Evolutionary conservation across 2,113 vertebrate species (phyloP).

Genomic region (Craseonycteris thonglongyai): DNA sequence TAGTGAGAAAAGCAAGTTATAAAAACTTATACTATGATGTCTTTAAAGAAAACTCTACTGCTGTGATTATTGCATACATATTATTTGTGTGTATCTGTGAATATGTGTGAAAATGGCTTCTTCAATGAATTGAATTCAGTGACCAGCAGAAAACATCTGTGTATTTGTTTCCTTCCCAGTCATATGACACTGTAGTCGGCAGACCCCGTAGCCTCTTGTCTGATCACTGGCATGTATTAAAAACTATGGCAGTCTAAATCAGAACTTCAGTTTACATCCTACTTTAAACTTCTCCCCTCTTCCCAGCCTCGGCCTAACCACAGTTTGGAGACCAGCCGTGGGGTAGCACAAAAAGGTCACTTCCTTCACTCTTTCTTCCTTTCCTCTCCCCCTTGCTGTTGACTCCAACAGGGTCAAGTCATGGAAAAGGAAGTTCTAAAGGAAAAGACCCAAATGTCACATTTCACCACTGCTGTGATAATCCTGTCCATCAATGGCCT

Average conservation of each 20-base stretch:
- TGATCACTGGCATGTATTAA: background rate
- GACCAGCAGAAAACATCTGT: background rate
- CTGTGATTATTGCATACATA: background rate
- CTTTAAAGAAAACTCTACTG: background rate
- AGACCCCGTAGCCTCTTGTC: background rate
- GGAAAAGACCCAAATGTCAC: background rate
- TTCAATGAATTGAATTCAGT: background rate
- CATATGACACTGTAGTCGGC: background rate
- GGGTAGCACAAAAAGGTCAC: fast-evolving
- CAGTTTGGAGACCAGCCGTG: background rate
- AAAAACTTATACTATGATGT: background rate
- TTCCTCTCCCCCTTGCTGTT: background rate
- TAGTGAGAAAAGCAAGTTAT: background rate
- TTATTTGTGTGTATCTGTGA: background rate
- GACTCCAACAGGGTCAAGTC: background rate
- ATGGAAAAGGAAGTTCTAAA: background rate
- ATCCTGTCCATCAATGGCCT: background rate
- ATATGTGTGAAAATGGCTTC: background rate
- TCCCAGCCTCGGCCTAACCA: background rate
- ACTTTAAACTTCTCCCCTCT: background rate
- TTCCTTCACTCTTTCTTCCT: background rate
- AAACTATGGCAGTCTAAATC: background rate
- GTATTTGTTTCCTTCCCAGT: background rate
- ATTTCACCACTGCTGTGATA: background rate
- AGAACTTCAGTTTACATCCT: background rate